These are phyloP conservation scores for Pontoporia blainvillei DNA, from an alignment of 2,113 vertebrate genomes.

Conservation along the genomic window DNA sequence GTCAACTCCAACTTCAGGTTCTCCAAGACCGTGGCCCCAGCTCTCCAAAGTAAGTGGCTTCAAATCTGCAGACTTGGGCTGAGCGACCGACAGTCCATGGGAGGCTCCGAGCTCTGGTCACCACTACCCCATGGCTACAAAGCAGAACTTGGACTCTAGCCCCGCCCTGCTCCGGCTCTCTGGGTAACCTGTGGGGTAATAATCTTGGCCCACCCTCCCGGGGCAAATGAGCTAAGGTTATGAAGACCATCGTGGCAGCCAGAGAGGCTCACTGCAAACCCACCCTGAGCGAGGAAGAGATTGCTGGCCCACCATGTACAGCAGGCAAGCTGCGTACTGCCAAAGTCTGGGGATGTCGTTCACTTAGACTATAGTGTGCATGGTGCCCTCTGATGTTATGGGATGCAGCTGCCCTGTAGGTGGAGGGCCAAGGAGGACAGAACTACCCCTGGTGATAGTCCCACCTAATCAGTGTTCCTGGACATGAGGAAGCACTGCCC, in stretches of 20 bases:
- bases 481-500: slow-evolving; percentile 28
- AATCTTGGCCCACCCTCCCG: not conserved
- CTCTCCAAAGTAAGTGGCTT: slow-evolving; percentile 89
- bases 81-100: not conserved
- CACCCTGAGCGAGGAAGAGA: not conserved
- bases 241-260: not conserved
- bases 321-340: not conserved
- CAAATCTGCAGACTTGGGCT: not conserved
- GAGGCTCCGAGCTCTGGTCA: not conserved
- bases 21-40: slow-evolving; percentile 90
- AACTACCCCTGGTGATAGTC: slow-evolving; percentile 1
- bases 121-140: rapidly evolving
- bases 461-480: not conserved
- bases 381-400: not conserved
- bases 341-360: not conserved
- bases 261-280: not conserved
- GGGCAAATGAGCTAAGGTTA: not conserved
- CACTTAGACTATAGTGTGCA: not conserved
- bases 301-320: not conserved
- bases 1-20: slow-evolving; percentile 92
- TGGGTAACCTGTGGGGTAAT: not conserved
- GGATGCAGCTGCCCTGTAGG: not conserved
- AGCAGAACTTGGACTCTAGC: too few species aligned
- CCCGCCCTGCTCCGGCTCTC: not conserved
- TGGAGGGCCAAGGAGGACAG: not conserved